These are phyloP conservation scores for Acrocephalus scirpaceus DNA, from an alignment of 2,797 vertebrate species.

Conservation along the genomic window DNA sequence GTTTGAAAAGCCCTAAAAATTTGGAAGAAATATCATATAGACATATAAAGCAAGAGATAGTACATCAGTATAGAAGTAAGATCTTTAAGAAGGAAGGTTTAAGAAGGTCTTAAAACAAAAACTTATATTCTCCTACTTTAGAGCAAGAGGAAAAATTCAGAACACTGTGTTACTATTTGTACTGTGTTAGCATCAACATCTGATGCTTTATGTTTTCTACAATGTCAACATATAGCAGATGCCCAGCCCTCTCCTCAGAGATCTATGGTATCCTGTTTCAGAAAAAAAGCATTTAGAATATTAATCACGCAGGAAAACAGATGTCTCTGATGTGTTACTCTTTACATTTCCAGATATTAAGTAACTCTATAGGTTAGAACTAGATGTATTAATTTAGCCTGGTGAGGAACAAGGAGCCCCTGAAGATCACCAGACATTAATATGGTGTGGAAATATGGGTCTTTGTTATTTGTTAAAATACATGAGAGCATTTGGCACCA, in stretches of 20 bases:
- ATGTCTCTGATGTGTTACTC: neutral
- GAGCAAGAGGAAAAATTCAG: neutral
- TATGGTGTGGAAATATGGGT: neutral
- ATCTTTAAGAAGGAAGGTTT: too few relatives aligned
- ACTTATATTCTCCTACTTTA: neutral
- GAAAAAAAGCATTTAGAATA: neutral
- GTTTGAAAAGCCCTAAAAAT: neutral
- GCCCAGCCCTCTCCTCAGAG: slow-evolving; percentile 18
- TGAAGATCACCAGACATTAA: neutral
- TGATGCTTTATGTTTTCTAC: slow-evolving; percentile 20
- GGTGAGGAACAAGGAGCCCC: neutral
- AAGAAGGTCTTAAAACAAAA: neutral
- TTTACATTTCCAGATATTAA: neutral
- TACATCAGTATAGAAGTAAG: neutral
- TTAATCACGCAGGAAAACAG: neutral
- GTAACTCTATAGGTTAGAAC: neutral
- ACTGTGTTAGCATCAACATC: neutral
- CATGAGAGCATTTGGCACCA: neutral
- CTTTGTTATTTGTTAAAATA: neutral
- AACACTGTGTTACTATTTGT: neutral
- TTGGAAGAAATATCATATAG: neutral
- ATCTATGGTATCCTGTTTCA: neutral
- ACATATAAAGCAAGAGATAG: neutral
- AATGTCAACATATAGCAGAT: slow-evolving; percentile 40
- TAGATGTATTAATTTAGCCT: neutral